Base-by-base conservation (phyloP, 2,888 invertebrate species). In the Eucera pruinosa region DNA sequence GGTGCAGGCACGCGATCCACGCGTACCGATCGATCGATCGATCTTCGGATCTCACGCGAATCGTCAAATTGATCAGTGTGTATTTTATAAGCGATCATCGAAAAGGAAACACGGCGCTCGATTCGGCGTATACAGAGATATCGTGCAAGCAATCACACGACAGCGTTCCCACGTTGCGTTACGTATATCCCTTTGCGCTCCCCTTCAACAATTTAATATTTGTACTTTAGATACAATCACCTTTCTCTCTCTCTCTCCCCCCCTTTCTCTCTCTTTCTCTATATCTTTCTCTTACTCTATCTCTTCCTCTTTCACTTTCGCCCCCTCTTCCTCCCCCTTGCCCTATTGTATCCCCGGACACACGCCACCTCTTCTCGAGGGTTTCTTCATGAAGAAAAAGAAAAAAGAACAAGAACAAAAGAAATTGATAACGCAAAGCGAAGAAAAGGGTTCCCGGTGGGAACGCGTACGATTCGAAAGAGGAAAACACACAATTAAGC, bases 401-500 rank as follows among this genome's bases (percentile, higher is more conserved):
- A 27, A 6, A 33, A 54, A 4, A 15, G 1, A 20, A 4, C 0
- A 11, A 20, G 15, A 20, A 23, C n/a, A 27, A 15, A 25, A 15
- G 6, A 25, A 43, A n/a, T n/a, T n/a, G n/a, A n/a, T n/a, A 54
- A 57, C 25, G 20, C 6, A 61, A 33, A 15, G 43, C 39, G 36
- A 48, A 25, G 52, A 55, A 48, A 50, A n/a, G 33, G 61, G 66
- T 57, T 70, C 62, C 66, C 9, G 39, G 27, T 30, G 58, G 78
- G 76, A 58, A 64, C 68, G 64, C 64, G 43, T 60, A 57, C 23
- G 50, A 72, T 60, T 69, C 69, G 81, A 80, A 80, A 80, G 66
- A 76, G 69, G 60, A 82, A 83, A 80, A 81, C n/a, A n/a, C n/a
- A n/a, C 80, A 77, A 86, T 86, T 89, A 90, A 89, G 86, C 89